Conservation (phyloP, 2,888 invertebrate species). For the Mongoloraphidia duomilia region DNA sequence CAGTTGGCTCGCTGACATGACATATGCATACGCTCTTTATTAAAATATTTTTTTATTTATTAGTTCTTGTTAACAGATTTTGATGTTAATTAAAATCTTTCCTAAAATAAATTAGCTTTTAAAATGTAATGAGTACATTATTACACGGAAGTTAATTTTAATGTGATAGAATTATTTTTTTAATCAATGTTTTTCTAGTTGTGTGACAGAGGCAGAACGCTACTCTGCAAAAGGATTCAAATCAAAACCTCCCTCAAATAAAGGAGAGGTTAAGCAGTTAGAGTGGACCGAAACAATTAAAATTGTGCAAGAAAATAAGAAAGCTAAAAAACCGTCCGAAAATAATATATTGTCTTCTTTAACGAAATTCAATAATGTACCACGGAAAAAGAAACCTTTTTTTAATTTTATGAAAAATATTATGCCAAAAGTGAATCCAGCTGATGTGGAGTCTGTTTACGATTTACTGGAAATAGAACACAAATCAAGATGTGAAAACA, state of each 20-base stretch:
- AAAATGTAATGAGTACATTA: too few species aligned
- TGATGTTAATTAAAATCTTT: too few species aligned
- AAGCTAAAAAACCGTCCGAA: background rate
- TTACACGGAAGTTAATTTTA: too few species aligned
- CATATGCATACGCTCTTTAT: too few species aligned
- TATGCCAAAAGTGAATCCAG: background rate
- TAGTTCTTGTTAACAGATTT: too few species aligned
- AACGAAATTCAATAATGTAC: background rate
- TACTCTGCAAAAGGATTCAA: conserved; percentile 4
- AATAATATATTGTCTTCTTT: background rate
- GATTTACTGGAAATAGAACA: conserved; percentile 1
- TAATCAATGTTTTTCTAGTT: background rate
- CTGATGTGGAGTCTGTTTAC: background rate
- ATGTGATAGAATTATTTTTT: too few species aligned
- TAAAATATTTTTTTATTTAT: too few species aligned
- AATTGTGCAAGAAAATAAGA: background rate
- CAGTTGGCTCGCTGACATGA: too few species aligned
- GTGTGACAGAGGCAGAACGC: conserved; percentile 4
- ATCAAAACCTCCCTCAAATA: background rate
- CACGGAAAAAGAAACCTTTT: conserved; percentile 1
- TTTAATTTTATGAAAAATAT: conserved; percentile 3
- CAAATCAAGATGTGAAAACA: background rate
- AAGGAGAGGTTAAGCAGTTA: conserved; percentile 2
- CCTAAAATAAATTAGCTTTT: too few species aligned
- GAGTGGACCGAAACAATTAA: conserved; percentile 3